Conservation (phyloP, 2,797 vertebrate species). For the Morus bassanus region DNA sequence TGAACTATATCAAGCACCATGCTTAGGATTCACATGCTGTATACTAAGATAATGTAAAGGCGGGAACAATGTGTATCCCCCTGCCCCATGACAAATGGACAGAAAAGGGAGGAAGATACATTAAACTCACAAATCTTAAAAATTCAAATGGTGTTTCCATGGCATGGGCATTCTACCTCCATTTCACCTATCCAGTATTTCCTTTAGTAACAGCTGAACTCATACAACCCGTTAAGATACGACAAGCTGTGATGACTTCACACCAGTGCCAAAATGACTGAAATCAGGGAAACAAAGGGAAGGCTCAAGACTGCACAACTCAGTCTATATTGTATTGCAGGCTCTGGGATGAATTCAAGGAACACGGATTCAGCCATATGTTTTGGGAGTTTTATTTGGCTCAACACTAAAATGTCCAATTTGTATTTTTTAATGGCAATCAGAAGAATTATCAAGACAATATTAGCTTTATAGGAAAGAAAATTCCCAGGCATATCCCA, state of each 20-base stretch:
- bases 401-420: neutral
- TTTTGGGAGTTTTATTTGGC: neutral
- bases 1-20: neutral
- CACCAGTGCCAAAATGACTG: neutral
- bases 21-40: neutral
- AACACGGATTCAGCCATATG: neutral
- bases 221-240: neutral
- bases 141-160: neutral
- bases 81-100: neutral
- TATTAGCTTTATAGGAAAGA: neutral
- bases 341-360: neutral
- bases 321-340: neutral
- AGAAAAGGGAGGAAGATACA: neutral
- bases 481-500: neutral
- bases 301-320: neutral
- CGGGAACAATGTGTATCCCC: neutral
- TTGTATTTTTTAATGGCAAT: neutral
- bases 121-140: neutral
- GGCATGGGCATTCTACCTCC: neutral
- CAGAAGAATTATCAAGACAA: neutral
- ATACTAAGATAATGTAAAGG: neutral
- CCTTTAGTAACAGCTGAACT: neutral
- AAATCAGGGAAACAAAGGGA: neutral
- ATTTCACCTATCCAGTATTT: neutral
- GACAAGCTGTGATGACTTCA: neutral